Evolutionary conservation across 2,888 invertebrate species (phyloP).

Genomic region (Muschampia plurimacula): DNA sequence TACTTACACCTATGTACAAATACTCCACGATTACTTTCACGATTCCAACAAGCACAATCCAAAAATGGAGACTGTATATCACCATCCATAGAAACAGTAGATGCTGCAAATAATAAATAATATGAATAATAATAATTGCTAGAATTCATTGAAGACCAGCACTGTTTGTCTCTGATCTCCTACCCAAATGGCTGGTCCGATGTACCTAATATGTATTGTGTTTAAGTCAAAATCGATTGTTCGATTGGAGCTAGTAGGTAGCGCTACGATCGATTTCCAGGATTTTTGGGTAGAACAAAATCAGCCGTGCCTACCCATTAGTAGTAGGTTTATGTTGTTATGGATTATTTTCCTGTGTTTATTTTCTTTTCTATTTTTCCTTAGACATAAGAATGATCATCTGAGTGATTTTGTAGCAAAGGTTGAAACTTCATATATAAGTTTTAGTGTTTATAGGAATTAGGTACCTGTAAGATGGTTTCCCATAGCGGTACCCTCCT

Average conservation of each 20-base stretch:
- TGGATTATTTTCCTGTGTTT: not conserved
- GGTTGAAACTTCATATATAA: too few relatives aligned
- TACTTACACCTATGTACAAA: conserved; percentile 64
- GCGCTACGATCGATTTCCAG: too few relatives aligned
- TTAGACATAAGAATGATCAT: too few relatives aligned
- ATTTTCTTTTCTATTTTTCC: not conserved
- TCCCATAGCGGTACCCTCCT: conserved; percentile 76
- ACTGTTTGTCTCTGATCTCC: not conserved
- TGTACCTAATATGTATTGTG: too few relatives aligned
- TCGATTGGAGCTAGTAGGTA: too few relatives aligned
- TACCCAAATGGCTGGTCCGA: too few relatives aligned
- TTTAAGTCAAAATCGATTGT: too few relatives aligned
- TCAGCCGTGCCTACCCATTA: too few relatives aligned
- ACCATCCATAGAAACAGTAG: conserved; percentile 78
- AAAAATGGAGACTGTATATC: conserved; percentile 78
- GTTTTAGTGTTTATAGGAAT: not conserved
- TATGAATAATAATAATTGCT: not conserved
- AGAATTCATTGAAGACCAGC: not conserved
- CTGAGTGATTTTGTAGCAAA: too few relatives aligned
- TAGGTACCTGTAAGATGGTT: conserved; percentile 65
- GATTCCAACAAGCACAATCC: conserved; percentile 65
- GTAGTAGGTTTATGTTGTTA: too few relatives aligned
- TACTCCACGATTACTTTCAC: conserved; percentile 66
- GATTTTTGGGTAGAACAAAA: too few relatives aligned
- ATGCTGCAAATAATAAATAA: conserved; percentile 58